Evolutionary conservation across 2,888 invertebrate species (phyloP).

Genomic region (Alsophila aescularia): DNA sequence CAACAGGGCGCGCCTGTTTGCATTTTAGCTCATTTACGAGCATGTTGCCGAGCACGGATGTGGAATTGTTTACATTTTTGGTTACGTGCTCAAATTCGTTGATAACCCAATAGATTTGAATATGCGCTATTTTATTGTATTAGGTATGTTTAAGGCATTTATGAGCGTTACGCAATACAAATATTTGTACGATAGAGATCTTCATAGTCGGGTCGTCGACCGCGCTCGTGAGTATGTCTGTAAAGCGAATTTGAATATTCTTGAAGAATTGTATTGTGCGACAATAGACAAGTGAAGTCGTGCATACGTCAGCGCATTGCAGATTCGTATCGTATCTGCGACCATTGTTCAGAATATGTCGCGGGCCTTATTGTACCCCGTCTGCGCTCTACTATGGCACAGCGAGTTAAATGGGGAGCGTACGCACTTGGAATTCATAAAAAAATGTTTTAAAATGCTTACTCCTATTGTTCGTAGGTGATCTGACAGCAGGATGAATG

Average conservation of each 20-base stretch:
- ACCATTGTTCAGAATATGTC: slow-evolving; percentile 83
- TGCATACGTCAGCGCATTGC: slow-evolving; percentile 73
- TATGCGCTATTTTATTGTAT: slow-evolving; percentile 25
- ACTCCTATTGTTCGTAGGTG: slow-evolving; percentile 35
- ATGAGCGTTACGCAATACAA: slow-evolving; percentile 40
- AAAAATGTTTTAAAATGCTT: slow-evolving; percentile 40
- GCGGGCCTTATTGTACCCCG: slow-evolving; percentile 74
- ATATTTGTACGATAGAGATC: slow-evolving; percentile 37
- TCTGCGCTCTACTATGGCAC: slow-evolving; percentile 63
- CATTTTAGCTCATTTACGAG: slow-evolving; percentile 59
- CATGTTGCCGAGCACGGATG: slow-evolving; percentile 63
- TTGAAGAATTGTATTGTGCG: slow-evolving; percentile 54
- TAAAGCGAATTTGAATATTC: slow-evolving; percentile 58
- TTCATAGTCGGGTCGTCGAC: slow-evolving; percentile 58
- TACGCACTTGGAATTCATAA: slow-evolving; percentile 67
- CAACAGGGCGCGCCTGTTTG: slow-evolving; percentile 70
- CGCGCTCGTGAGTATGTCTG: slow-evolving; percentile 46
- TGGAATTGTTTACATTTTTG: slow-evolving; percentile 53
- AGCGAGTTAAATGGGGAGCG: slow-evolving; percentile 71
- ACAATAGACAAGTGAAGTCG: slow-evolving; percentile 63
- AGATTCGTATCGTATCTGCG: slow-evolving; percentile 76
- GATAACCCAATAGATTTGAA: slow-evolving; percentile 42
- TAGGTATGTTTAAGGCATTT: slow-evolving; percentile 20
- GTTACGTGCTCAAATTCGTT: slow-evolving; percentile 53
- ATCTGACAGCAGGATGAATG: slow-evolving; percentile 19